These are phyloP conservation scores for Meghimatium bilineatum DNA, from an alignment of 2,888 invertebrate genomes.

Conservation along the genomic window DNA sequence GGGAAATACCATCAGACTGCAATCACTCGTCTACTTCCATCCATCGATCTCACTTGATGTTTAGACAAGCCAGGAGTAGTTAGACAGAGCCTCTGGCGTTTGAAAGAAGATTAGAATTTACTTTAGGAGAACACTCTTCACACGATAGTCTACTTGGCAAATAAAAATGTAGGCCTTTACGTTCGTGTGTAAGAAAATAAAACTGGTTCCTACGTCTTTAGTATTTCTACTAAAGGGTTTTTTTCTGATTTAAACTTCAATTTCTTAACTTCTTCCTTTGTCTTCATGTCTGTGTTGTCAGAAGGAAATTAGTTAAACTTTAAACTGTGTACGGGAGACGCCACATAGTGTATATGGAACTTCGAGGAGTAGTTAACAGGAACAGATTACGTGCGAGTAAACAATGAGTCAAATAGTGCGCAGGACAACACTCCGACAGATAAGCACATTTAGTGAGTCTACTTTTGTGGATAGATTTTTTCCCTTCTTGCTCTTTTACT, in stretches of 20 bases:
- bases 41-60: constrained; percentile 28
- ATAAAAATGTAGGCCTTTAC: not conserved
- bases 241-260: not conserved
- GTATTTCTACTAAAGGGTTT: not conserved
- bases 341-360: too few species aligned
- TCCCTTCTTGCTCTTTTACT: too few species aligned
- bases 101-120: constrained; percentile 16
- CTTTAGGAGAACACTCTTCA: not conserved
- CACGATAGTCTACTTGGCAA: not conserved
- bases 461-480: too few species aligned
- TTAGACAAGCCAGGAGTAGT: constrained; percentile 14
- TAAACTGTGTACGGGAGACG: not conserved
- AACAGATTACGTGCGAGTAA: too few species aligned
- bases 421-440: too few species aligned
- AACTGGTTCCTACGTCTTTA: not conserved
- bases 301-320: not conserved
- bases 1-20: constrained; percentile 23
- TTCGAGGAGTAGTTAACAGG: too few species aligned
- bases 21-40: constrained; percentile 4
- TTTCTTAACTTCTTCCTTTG: not conserved
- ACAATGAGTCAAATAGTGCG: too few species aligned
- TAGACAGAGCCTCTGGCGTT: not conserved
- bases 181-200: not conserved
- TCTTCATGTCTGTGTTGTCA: not conserved
- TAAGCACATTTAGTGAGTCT: too few species aligned